Conservation (phyloP, 64 coral and sea anemone species). For the Platygyra sinensis region DNA sequence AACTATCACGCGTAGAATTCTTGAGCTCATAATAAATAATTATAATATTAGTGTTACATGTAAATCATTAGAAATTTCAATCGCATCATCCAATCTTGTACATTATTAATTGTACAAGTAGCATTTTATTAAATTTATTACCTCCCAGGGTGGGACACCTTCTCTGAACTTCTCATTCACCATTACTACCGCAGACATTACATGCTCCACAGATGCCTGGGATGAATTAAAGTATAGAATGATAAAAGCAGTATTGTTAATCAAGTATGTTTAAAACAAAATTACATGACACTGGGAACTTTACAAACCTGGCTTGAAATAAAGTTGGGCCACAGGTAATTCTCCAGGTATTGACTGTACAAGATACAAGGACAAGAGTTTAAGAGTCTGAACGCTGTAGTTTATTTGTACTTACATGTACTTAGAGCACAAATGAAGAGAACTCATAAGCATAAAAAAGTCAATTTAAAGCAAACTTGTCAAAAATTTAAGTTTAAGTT, state of each 20-base stretch:
- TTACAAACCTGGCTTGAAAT: conserved; percentile 70
- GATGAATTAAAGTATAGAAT: not conserved
- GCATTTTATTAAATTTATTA: conserved; percentile 25
- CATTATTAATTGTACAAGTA: no score
- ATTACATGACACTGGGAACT: not conserved
- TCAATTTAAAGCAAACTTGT: no score
- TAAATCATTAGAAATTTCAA: not conserved
- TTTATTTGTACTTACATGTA: no score
- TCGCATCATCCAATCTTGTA: not conserved
- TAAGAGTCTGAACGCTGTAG: no score
- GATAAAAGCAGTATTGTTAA: no score
- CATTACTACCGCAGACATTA: conserved; percentile 87
- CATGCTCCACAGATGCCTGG: conserved; percentile 76
- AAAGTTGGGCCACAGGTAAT: conserved; percentile 96
- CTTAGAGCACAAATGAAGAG: no score
- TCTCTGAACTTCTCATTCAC: conserved; percentile 99
- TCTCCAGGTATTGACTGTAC: conserved; percentile 92
- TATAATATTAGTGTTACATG: no score
- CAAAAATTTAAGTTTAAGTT: no score
- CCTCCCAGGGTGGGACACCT: conserved; percentile 96
- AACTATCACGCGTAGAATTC: no score
- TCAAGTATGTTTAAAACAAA: not conserved
- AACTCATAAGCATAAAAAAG: no score
- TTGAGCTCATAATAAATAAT: no score
- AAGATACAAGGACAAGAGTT: no score